Conservation (phyloP, 2,888 invertebrate genomes). For the Petrolisthes cinctipes region DNA sequence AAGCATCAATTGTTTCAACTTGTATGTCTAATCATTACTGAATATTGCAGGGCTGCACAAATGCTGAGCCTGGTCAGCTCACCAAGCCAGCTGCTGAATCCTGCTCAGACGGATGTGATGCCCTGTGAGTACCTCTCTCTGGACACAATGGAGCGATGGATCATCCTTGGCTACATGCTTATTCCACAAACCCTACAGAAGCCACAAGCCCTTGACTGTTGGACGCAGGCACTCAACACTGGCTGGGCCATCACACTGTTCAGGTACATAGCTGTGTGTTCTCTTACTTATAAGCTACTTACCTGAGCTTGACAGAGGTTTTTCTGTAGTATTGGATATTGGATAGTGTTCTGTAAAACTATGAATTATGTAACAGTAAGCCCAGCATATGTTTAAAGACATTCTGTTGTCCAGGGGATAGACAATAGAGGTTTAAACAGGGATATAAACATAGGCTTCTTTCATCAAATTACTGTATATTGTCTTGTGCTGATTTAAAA, state of each 20-base stretch:
- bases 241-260: constrained; percentile 65
- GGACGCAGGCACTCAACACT: constrained; percentile 74
- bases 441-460: too few species aligned
- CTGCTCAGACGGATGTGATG: constrained; percentile 94
- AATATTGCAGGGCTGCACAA: constrained; percentile 78
- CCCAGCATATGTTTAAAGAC: too few species aligned
- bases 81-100: constrained; percentile 93
- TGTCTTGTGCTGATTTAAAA: too few species aligned
- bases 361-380: too few species aligned
- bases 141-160: constrained; percentile 96
- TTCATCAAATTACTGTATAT: too few species aligned
- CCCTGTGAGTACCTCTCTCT: constrained; percentile 97
- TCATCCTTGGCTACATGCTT: constrained; percentile 92
- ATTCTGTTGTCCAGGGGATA: too few species aligned
- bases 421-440: too few species aligned
- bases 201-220: constrained; percentile 83
- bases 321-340: too few species aligned
- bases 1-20: background rate
- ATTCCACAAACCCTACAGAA: constrained; percentile 87
- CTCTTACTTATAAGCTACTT: too few species aligned
- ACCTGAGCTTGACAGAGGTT: too few species aligned
- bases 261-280: constrained; percentile 60
- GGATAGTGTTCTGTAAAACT: too few species aligned
- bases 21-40: background rate
- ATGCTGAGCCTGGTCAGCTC: constrained; percentile 93